These are phyloP conservation scores for Pseudomyrmex pallidus DNA, from an alignment of 1,140 invertebrate genomes.

Conservation along the genomic window DNA sequence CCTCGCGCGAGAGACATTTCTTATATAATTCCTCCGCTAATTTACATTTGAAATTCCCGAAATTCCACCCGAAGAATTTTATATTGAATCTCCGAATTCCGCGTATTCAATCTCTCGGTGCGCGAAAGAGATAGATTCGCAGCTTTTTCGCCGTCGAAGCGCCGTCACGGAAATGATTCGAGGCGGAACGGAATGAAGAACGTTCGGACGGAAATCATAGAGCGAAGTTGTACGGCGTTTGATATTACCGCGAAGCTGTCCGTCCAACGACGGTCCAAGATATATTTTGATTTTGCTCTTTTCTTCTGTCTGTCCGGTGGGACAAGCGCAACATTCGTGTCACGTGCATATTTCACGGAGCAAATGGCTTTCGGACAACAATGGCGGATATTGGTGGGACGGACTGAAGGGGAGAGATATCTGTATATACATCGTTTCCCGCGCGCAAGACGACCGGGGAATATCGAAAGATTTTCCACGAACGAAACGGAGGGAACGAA, in stretches of 20 bases:
- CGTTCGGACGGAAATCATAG: constrained; percentile 22
- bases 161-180: constrained; percentile 30
- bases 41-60: constrained; percentile 1
- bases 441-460: constrained; percentile 60
- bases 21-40: neutral
- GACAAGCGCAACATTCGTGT: constrained; percentile 63
- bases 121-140: neutral
- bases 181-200: constrained; percentile 28
- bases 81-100: neutral
- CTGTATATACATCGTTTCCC: constrained; percentile 24
- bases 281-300: constrained; percentile 35
- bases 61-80: constrained; percentile 13
- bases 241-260: too few species aligned
- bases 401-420: too few species aligned
- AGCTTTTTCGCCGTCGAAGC: neutral
- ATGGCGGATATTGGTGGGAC: constrained; percentile 59
- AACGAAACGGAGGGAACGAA: constrained; percentile 47
- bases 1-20: neutral
- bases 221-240: too few species aligned
- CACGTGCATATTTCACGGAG: constrained; percentile 77
- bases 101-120: neutral
- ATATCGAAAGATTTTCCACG: constrained; percentile 71
- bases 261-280: too few species aligned
- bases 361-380: constrained; percentile 73
- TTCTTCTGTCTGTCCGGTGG: constrained; percentile 11